Percentiles rank a stretch among this genome's conserved stretches.
Conservation (phyloP, 2,113 vertebrate species). For the Notechis scutatus region DNA sequence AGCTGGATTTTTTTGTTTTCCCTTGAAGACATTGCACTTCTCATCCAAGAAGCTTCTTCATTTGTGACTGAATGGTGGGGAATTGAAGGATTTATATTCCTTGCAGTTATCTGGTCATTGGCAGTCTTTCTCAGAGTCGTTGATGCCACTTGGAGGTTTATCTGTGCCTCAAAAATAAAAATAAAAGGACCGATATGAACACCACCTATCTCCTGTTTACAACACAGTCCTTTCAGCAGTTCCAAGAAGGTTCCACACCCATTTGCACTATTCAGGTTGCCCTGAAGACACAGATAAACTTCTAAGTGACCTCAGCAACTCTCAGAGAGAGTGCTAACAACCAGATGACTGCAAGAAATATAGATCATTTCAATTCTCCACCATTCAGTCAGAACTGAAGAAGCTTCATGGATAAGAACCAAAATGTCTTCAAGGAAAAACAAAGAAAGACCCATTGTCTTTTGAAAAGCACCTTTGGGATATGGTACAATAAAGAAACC, state of each 20-base stretch:
- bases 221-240: not conserved
- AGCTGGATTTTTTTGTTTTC: not conserved
- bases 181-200: not conserved
- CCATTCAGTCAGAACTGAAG: too few species aligned
- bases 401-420: not conserved
- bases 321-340: not conserved
- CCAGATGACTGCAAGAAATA: not conserved
- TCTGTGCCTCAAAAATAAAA: too few species aligned
- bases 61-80: not conserved
- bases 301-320: not conserved
- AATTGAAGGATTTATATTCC: not conserved
- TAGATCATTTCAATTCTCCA: too few species aligned
- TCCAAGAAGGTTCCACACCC: not conserved
- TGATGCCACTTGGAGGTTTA: too few species aligned
- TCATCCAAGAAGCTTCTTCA: not conserved
- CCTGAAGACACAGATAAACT: not conserved
- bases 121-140: not conserved
- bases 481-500: not conserved
- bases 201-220: not conserved
- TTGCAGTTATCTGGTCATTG: not conserved
- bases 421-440: not conserved
- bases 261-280: not conserved
- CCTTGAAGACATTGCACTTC: not conserved
- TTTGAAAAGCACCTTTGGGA: not conserved
- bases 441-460: not conserved